Percentiles rank a stretch among this genome's conserved stretches.
Evolutionary conservation across 2,113 vertebrate species (phyloP).

Genomic region (Carollia perspicillata): DNA sequence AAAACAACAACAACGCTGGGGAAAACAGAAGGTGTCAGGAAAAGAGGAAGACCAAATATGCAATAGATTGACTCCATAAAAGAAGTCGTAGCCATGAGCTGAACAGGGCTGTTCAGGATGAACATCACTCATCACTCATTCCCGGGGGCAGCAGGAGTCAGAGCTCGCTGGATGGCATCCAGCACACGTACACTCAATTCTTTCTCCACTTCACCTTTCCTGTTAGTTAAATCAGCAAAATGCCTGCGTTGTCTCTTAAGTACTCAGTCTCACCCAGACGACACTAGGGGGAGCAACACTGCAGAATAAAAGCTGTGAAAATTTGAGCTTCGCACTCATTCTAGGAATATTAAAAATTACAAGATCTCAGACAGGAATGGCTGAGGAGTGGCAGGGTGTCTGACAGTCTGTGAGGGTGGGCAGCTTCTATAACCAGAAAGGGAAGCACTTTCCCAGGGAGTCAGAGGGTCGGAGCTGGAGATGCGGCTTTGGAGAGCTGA

Average conservation of each 20-base stretch:
- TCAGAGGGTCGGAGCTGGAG: neutral
- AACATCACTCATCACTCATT: neutral
- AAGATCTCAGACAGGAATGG: neutral
- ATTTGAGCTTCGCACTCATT: neutral
- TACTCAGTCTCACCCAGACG: neutral
- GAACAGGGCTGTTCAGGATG: neutral
- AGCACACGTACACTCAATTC: neutral
- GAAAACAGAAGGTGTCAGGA: neutral
- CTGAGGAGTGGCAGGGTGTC: neutral
- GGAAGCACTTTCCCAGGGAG: neutral
- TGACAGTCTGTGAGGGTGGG: neutral
- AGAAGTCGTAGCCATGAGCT: neutral
- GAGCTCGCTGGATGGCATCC: neutral
- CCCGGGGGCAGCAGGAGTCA: too few relatives aligned
- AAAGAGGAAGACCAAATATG: neutral
- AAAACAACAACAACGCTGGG: neutral
- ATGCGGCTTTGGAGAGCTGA: neutral
- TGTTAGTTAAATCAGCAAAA: neutral
- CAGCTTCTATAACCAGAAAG: neutral
- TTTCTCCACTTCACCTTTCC: neutral
- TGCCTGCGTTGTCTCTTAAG: neutral
- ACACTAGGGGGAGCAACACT: constrained; percentile 56
- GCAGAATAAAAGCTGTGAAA: neutral
- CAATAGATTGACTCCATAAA: neutral
- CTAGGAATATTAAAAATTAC: neutral